Evolutionary conservation across 2,797 vertebrate species (phyloP).

Genomic region (Sphenodon punctatus): DNA sequence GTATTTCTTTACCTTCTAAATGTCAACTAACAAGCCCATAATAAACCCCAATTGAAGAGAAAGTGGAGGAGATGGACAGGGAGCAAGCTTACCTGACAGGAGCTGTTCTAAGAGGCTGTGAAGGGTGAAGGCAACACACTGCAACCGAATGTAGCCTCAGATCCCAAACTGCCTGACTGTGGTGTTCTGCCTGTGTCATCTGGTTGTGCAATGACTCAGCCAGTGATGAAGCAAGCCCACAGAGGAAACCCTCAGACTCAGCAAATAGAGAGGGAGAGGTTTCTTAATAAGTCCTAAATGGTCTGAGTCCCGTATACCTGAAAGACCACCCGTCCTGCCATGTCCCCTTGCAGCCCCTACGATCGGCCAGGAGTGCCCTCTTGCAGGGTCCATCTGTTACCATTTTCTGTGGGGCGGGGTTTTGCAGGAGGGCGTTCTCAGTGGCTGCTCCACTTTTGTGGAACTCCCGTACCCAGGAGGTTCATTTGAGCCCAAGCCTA

Average conservation of each 20-base stretch:
- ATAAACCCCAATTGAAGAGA: accelerated
- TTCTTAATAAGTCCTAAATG: neutral
- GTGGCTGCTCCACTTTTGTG: too few relatives aligned
- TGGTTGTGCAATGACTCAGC: slow-evolving; percentile 1
- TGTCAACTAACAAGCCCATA: neutral
- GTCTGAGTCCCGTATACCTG: too few relatives aligned
- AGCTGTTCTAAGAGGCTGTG: accelerated
- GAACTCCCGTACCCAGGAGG: too few relatives aligned
- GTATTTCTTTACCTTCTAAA: accelerated
- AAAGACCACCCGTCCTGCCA: too few relatives aligned
- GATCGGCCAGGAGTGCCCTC: too few relatives aligned
- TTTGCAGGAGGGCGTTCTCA: too few relatives aligned
- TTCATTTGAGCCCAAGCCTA: too few relatives aligned
- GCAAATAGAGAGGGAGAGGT: neutral
- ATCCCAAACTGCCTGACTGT: accelerated
- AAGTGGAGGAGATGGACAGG: accelerated
- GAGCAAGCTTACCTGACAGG: neutral
- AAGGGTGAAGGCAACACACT: too few relatives aligned
- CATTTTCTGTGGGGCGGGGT: too few relatives aligned
- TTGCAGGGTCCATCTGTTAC: too few relatives aligned
- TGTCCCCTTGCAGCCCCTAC: too few relatives aligned
- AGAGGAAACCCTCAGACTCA: neutral
- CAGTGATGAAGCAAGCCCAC: neutral
- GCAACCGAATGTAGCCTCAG: neutral
- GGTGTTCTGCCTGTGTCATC: neutral